Evolutionary conservation across 2,888 invertebrate genomes (phyloP).

Genomic region (Plagiodera versicolora): DNA sequence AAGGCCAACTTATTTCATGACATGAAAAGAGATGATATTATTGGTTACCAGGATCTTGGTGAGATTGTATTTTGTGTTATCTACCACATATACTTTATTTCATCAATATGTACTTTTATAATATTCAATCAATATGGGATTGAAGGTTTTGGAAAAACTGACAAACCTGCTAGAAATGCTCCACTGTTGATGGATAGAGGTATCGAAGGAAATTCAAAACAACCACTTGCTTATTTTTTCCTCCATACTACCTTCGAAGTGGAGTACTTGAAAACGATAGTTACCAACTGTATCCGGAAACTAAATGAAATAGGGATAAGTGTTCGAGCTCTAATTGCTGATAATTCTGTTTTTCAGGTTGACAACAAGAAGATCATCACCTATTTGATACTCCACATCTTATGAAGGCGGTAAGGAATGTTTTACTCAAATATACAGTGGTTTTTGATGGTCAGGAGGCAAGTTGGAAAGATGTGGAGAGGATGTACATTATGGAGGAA

Average conservation of each 20-base stretch:
- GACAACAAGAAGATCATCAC: no score
- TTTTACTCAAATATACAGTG: no score
- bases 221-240: conserved; percentile 8
- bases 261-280: neutral
- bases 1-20: conserved; percentile 5
- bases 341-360: no score
- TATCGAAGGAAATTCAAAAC: conserved; percentile 7
- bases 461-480: no score
- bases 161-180: neutral
- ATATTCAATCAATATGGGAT: no score
- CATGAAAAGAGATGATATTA: conserved; percentile 9
- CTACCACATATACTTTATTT: no score
- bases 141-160: neutral
- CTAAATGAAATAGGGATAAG: neutral
- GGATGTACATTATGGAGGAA: no score
- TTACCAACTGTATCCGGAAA: neutral
- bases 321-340: neutral
- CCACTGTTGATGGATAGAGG: conserved; percentile 1
- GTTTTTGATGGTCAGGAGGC: no score
- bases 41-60: conserved; percentile 4
- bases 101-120: no score
- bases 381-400: no score
- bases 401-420: no score
- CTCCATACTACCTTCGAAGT: neutral
- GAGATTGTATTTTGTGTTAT: no score